phyloP scores from a whole-genome alignment of 2,888 invertebrate species.

The Aphodius sticticus region DNA sequence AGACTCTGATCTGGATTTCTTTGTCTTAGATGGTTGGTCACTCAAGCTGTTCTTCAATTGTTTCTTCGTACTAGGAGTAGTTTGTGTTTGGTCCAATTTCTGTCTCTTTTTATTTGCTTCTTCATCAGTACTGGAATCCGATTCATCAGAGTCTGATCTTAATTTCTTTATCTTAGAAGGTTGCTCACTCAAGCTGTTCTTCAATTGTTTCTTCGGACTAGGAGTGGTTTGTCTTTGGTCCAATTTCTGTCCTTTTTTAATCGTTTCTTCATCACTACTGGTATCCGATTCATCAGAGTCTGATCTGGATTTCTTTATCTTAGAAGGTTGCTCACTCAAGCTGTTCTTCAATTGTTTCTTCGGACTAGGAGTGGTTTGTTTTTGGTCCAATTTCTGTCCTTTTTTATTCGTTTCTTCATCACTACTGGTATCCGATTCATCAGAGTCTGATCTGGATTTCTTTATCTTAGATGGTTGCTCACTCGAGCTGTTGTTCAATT shows the following conservation, averaged over 20 bases:
- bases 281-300: neutral
- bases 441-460: neutral
- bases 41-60: neutral
- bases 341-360: neutral
- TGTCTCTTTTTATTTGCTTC: neutral
- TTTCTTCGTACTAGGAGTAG: neutral
- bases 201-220: neutral
- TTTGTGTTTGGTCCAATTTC: neutral
- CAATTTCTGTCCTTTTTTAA: neutral
- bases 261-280: neutral
- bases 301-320: neutral
- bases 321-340: neutral
- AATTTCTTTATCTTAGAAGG: neutral
- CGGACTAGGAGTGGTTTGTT: neutral
- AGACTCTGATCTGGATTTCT: conserved; percentile 7
- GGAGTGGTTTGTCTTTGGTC: neutral
- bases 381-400: neutral
- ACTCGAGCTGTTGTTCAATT: neutral
- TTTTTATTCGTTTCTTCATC: neutral
- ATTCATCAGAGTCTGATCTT: conserved; percentile 16
- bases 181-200: neutral
- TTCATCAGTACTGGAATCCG: conserved; percentile 11
- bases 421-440: neutral
- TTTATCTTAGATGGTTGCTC: neutral
- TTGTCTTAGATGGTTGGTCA: neutral